Evolutionary conservation across 2,888 invertebrate species (phyloP).

Genomic region (Agrotis ipsilon): DNA sequence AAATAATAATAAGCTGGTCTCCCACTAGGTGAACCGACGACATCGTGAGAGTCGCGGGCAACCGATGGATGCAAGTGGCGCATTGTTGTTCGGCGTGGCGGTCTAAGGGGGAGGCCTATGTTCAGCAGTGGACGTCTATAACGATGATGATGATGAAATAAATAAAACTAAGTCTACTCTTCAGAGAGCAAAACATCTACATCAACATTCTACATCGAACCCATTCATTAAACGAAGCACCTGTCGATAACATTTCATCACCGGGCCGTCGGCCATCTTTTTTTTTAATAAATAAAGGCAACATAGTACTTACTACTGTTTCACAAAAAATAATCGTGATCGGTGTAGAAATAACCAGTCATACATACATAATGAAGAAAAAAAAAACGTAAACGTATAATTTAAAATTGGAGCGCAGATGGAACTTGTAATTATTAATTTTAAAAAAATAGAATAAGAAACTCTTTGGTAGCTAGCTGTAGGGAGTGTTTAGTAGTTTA

Average conservation of each 20-base stretch:
- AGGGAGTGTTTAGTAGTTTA: background rate
- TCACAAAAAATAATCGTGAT: conserved; percentile 26
- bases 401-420: conserved; percentile 39
- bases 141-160: no score
- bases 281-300: conserved; percentile 20
- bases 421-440: conserved; percentile 1
- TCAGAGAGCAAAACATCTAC: background rate
- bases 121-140: no score
- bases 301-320: conserved; percentile 14
- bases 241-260: conserved; percentile 8
- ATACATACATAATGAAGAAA: conserved; percentile 6
- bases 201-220: no score
- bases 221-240: conserved; percentile 9
- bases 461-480: background rate
- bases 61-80: no score
- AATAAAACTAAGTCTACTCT: no score
- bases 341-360: conserved; percentile 8
- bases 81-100: no score
- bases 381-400: conserved; percentile 19
- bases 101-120: no score
- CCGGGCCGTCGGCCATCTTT: conserved; percentile 17
- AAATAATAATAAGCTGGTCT: no score
- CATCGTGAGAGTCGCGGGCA: no score
- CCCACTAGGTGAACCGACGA: no score
- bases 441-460: background rate